These are phyloP conservation scores for Calliopum simillimum DNA, from an alignment of 2,888 invertebrate genomes.

Conservation along the genomic window DNA sequence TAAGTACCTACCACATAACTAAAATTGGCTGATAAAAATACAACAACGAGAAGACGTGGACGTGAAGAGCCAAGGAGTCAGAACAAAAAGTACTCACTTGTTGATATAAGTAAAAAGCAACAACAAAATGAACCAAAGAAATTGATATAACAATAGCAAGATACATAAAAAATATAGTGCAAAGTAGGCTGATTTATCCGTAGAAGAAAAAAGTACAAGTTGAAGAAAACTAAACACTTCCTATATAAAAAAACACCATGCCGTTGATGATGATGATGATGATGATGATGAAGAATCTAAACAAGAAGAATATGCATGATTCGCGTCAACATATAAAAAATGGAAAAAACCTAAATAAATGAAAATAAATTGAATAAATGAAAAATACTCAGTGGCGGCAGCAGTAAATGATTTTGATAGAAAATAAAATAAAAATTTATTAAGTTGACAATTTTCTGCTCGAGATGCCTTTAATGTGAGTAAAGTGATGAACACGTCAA, in stretches of 20 bases:
- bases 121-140: not conserved
- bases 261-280: constrained; percentile 2
- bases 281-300: not conserved
- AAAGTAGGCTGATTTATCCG: not conserved
- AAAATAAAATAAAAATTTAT: constrained; percentile 12
- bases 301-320: not conserved
- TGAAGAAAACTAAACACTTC: not conserved
- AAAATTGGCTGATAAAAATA: no score
- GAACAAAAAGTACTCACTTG: constrained; percentile 3
- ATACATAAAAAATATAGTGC: not conserved
- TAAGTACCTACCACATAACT: no score
- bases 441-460: constrained; percentile 4
- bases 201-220: not conserved
- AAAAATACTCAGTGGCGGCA: constrained; percentile 32
- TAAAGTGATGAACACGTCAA: constrained; percentile 8
- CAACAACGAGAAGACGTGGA: not conserved
- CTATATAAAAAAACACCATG: not conserved
- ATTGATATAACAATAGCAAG: constrained; percentile 6
- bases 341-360: not conserved
- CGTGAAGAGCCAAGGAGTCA: not conserved
- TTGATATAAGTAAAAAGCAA: not conserved
- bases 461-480: constrained; percentile 4
- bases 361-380: constrained; percentile 19
- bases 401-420: constrained; percentile 33
- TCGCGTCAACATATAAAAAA: not conserved